Percentiles rank a stretch among this genome's conserved stretches.
These are phyloP conservation scores for Cheilosia vulpina DNA, from an alignment of 2,888 invertebrate species.

Conservation along the genomic window DNA sequence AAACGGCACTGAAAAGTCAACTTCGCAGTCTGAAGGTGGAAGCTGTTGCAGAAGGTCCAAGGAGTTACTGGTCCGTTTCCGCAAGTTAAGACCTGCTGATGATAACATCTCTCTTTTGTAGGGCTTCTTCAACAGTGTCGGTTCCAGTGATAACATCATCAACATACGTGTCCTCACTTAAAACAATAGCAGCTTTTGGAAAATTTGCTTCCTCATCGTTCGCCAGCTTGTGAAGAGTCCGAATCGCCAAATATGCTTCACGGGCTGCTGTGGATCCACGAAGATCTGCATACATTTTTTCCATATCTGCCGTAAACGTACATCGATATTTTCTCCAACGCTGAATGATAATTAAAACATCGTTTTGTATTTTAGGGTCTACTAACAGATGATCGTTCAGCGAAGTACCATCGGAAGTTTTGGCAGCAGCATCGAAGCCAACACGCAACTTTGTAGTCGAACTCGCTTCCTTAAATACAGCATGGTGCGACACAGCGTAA, in stretches of 20 bases:
- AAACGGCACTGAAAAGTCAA: background rate
- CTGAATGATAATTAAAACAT: conserved; percentile 17
- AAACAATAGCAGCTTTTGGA: background rate
- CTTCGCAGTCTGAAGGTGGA: conserved; percentile 2
- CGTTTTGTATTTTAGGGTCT: no score
- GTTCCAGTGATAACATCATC: conserved; percentile 16
- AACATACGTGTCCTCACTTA: conserved; percentile 3
- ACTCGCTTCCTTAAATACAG: no score
- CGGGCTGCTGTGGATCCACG: background rate
- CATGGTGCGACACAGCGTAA: conserved; percentile 11
- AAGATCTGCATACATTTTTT: conserved; percentile 44
- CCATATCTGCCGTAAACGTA: conserved; percentile 27
- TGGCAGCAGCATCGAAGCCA: no score
- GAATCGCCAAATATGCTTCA: conserved; percentile 11
- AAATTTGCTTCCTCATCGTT: conserved; percentile 7
- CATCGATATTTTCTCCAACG: conserved; percentile 12
- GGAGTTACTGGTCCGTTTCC: conserved; percentile 19
- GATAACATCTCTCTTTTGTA: conserved; percentile 13
- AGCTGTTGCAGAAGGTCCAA: conserved; percentile 7
- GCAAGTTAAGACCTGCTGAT: conserved; percentile 23
- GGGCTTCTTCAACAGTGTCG: conserved; percentile 17
- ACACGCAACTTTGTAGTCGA: no score
- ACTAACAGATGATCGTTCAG: no score
- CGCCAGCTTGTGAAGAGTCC: conserved; percentile 4
- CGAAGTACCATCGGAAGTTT: no score